These are phyloP conservation scores for Drosophila navojoa DNA, from an alignment of 1,140 invertebrate genomes.

Conservation along the genomic window DNA sequence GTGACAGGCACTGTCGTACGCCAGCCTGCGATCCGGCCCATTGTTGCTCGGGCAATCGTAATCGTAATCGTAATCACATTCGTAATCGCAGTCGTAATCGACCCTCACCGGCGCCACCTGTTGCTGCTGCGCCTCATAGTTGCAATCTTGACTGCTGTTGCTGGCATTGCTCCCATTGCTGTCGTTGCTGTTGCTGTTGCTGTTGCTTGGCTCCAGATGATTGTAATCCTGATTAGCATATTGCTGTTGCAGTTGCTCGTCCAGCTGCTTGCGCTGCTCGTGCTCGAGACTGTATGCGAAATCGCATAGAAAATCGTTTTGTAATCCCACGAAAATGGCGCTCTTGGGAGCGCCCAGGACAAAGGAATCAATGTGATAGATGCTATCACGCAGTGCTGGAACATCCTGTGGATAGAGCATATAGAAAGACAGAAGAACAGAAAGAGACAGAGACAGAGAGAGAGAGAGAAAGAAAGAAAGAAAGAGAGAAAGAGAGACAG, in stretches of 20 bases:
- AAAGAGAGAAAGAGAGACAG: conserved; percentile 15
- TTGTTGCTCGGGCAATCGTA: conserved; percentile 28
- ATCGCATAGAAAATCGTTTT: conserved; percentile 71
- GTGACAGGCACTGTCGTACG: conserved; percentile 16
- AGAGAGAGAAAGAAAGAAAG: conserved; percentile 26
- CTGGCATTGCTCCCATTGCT: conserved; percentile 16
- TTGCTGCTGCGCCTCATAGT: conserved; percentile 24
- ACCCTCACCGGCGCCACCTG: conserved; percentile 10
- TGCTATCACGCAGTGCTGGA: conserved; percentile 68
- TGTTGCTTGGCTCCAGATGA: neutral
- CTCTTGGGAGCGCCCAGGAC: conserved; percentile 79
- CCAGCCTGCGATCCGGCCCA: conserved; percentile 2
- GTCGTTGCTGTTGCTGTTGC: conserved; percentile 3
- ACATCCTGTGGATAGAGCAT: conserved; percentile 78
- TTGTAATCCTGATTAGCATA: conserved; percentile 1
- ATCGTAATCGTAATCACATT: conserved; percentile 40
- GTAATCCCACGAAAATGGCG: conserved; percentile 83
- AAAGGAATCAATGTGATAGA: conserved; percentile 83
- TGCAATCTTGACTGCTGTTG: conserved; percentile 10
- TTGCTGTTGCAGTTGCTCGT: conserved; percentile 18
- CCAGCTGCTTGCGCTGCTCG: conserved; percentile 27
- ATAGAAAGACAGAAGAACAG: conserved; percentile 64
- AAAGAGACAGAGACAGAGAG: conserved; percentile 51
- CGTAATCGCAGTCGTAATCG: conserved; percentile 61
- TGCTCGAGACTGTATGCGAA: conserved; percentile 56